Evolutionary conservation across 2,113 vertebrate genomes (phyloP).

Genomic region (Trogon surrucura): DNA sequence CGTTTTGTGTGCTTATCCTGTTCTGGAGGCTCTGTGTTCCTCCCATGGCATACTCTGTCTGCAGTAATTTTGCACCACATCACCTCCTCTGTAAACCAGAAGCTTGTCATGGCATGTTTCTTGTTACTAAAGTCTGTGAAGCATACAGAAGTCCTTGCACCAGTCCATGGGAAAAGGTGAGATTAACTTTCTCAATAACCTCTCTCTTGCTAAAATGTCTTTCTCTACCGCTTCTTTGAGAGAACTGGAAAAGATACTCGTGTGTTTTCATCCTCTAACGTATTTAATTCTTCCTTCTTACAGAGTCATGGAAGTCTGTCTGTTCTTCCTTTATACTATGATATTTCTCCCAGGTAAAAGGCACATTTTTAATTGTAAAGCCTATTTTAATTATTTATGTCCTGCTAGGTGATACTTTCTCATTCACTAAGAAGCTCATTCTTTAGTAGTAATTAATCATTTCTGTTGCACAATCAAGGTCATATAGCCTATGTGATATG

Average conservation of each 20-base stretch:
- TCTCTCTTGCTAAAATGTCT: background rate
- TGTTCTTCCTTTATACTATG: constrained; percentile 17
- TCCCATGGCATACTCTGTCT: background rate
- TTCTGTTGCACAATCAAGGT: background rate
- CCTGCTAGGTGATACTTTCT: background rate
- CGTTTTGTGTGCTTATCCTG: background rate
- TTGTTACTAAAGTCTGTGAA: background rate
- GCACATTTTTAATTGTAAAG: background rate
- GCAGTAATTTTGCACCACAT: background rate
- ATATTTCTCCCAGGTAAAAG: constrained; percentile 55
- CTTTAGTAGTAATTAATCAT: background rate
- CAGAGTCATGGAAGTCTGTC: constrained; percentile 36
- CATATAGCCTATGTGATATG: background rate
- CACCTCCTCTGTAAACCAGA: background rate
- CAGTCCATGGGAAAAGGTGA: constrained; percentile 1
- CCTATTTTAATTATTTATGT: background rate
- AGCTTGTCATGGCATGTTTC: background rate
- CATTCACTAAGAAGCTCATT: background rate
- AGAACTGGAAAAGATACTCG: background rate
- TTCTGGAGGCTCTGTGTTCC: background rate
- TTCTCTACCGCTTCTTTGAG: background rate
- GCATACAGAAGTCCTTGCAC: background rate
- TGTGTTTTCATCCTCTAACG: background rate
- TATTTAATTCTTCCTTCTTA: background rate
- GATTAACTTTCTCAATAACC: background rate